Evolutionary conservation across 2,113 vertebrate genomes (phyloP), one percentile per base, ranked within the genome.

Genomic region (Mormyrus iriodes): DNA sequence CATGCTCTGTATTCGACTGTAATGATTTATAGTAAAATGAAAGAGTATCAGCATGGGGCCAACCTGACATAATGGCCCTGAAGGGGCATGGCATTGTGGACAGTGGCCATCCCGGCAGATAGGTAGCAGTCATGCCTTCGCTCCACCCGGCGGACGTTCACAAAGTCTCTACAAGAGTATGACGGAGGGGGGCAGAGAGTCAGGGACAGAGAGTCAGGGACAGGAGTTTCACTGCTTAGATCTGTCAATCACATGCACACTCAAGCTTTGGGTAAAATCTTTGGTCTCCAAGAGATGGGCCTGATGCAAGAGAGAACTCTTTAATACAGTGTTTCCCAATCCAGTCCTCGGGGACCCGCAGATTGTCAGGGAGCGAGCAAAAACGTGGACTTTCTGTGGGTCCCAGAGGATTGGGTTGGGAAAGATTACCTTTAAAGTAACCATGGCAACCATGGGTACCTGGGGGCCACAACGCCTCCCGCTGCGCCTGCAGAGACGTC

Each of bases 81-180:
- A 0, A 97, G 96, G 69, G 97, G 97, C 92, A 96, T 98, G 92
- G 95, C 90, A 2, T 93, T 93, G 88, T 99, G 98, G 10, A 91
- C 94, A 17, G 97, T 97, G 9, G 98, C 95, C 12, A 98, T 97
- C 93, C 98, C 98, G 0, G 97, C 97, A 46, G 98, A 99, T 89
- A 99, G 46, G 92, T 99, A 99, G 83, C 96, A 93, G 92, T 99
- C 98, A 79, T 95, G 95, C 65, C 96, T 97, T 46, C 97, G 95
- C 90, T 99, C 98, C 3, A 99, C 97, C 52, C 98, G 96, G 0
- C 98, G 96, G 79, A 99, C 97, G 0, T 98, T 99, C 86, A 99
- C 96, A 0, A 99, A 99, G 91, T 99, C 98, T 96, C 98, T 99
- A 39, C 51, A 44, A 83, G 65, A 6, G 44, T 2, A 17, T 12